Conservation (phyloP, 1,140 invertebrate genomes). For the Drosophila nannoptera region DNA sequence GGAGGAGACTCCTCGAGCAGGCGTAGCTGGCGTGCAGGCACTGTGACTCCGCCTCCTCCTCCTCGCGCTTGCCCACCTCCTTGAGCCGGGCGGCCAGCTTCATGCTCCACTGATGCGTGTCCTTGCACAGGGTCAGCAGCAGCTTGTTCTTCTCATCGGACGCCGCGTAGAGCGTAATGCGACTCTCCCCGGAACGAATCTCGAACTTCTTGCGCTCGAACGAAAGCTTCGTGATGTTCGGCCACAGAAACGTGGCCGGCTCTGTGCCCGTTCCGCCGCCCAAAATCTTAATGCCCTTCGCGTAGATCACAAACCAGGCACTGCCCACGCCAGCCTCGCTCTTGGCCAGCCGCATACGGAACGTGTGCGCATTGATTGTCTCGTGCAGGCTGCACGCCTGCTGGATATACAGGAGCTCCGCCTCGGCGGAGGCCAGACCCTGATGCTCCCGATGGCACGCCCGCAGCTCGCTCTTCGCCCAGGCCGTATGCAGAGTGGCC, state of each 20-base stretch:
- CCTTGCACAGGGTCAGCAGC: conserved; percentile 91
- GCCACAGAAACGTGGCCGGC: conserved; percentile 91
- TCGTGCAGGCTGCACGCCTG: conserved; percentile 92
- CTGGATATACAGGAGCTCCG: conserved; percentile 91
- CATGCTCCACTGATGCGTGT: conserved; percentile 97
- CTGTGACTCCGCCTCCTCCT: conserved; percentile 82
- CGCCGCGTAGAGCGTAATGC: conserved; percentile 92
- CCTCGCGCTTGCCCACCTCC: conserved; percentile 88
- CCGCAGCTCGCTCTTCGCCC: conserved; percentile 82
- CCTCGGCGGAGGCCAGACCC: conserved; percentile 86
- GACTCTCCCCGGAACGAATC: conserved; percentile 92
- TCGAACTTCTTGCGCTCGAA: conserved; percentile 98
- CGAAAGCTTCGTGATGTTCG: conserved; percentile 94
- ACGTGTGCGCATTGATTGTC: conserved; percentile 95
- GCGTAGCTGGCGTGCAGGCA: conserved; percentile 82
- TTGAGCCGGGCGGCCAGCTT: conserved; percentile 90
- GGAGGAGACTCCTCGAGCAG: conserved; percentile 83
- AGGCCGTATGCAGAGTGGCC: conserved; percentile 82
- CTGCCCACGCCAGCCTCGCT: conserved; percentile 86
- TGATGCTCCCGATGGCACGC: conserved; percentile 85
- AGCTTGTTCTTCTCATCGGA: conserved; percentile 96
- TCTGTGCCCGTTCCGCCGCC: conserved; percentile 79
- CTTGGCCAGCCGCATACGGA: conserved; percentile 91
- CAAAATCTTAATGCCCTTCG: conserved; percentile 91
- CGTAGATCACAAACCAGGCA: conserved; percentile 90